Evolutionary conservation across 2,113 vertebrate species (phyloP), one percentile per base, ranked within the genome.

Genomic region (Hippopotamus amphibius): DNA sequence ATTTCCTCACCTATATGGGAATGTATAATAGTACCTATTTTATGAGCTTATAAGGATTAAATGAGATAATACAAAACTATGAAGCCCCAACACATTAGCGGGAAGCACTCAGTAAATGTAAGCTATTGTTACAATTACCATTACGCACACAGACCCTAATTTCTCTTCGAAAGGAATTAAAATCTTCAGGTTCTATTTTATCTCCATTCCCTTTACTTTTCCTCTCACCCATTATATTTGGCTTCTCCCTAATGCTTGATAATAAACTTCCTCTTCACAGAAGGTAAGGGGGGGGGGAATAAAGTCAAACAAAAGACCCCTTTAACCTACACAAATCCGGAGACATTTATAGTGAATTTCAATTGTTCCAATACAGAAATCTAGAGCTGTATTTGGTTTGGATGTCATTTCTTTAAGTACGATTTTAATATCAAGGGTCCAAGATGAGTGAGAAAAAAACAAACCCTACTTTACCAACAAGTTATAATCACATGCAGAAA

Each of bases 401-500:
- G 3, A 41, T 59, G 28, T 28, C 63, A 22, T 77, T 92, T 84
- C 61, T 96, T 81, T 80, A 55, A 80, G 65, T 55, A 88, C 71
- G 2, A 10, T 82, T 96, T 97, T 72, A 82, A 68, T 81, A 76
- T 11, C 16, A 55, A 69, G 19, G 69, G 59, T 95, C 74, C 88
- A 85, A 94, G 68, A 48, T 30, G 17, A 6, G 28, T 72, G 33
- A 95, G 33, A 66, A 37, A 9, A 88, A 82, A 93, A 46, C n/a
- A 61, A 90, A 79, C 8, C 48, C 50, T 81, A 71, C 16, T 57
- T 81, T 66, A 74, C 12, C 61, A 72, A n/a, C 15, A 77, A 81
- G 90, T 43, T n/a, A 90, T 48, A 91, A 90, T 85, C 90, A 55
- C 65, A 12, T 21, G 33, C 69, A 95, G 80, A 85, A 90, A 94